Evolutionary conservation across 2,797 vertebrate species (phyloP).

Genomic region (Sparus aurata): DNA sequence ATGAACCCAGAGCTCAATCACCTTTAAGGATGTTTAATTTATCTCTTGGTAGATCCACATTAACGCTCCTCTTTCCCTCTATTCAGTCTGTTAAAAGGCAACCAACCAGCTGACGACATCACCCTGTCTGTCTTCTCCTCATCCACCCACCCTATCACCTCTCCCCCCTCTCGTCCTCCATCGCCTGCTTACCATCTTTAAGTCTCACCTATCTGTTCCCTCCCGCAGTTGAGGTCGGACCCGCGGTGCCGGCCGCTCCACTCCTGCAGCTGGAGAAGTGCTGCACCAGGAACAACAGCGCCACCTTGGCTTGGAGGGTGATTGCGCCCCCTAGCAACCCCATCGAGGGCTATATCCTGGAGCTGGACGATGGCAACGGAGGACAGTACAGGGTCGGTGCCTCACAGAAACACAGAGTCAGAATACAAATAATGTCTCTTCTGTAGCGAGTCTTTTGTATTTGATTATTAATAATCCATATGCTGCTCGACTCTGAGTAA

Average conservation of each 20-base stretch:
- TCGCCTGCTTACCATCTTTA: neutral
- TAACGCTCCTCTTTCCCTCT: constrained; percentile 42
- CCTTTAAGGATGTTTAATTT: constrained; percentile 17
- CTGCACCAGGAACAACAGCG: constrained; percentile 96
- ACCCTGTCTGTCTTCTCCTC: constrained; percentile 27
- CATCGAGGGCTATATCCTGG: constrained; percentile 97
- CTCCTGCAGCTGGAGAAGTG: constrained; percentile 97
- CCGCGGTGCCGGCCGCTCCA: constrained; percentile 90
- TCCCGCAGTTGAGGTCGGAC: constrained; percentile 77
- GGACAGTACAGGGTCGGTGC: constrained; percentile 94
- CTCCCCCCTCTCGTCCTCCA: neutral
- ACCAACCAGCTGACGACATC: constrained; percentile 18
- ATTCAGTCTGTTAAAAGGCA: constrained; percentile 46
- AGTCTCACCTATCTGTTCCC: constrained; percentile 21
- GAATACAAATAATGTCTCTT: neutral
- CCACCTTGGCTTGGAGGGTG: constrained; percentile 96
- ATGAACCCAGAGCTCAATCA: constrained; percentile 46
- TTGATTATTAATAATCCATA: constrained; percentile 55
- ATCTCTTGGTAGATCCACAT: constrained; percentile 30
- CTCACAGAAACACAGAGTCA: no score
- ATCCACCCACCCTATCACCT: neutral
- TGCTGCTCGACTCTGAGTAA: constrained; percentile 25
- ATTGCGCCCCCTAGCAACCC: constrained; percentile 85
- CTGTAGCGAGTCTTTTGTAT: neutral
- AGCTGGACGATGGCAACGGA: constrained; percentile 96